Evolutionary conservation across 2,113 vertebrate genomes (phyloP), one percentile per base, ranked within the genome.

Genomic region (Bagarius yarrelli): DNA sequence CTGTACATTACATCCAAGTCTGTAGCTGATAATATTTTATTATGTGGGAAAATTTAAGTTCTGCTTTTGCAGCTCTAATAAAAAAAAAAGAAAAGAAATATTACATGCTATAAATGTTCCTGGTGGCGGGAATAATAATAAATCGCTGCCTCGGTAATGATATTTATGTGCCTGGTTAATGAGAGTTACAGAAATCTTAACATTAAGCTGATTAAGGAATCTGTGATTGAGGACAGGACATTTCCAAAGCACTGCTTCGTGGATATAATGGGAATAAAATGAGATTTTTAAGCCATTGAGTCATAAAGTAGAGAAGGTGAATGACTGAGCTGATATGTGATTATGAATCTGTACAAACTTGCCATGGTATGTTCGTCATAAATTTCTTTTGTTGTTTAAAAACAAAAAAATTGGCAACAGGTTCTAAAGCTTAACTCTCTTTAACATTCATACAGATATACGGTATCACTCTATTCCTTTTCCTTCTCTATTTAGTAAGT

Each of bases 301-400:
- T 16, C 36, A 50, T 13, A 77, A 50, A 47, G 57, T 19, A 0
- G 57, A 63, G 60, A 44, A 47, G 40, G 56, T 27, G 56, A 76
- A 36, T 27, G 53, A 57, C 30, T 0, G 13, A 36, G 72, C 15
- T 59, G 56, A 55, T n/a, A 77, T 25, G 40, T 21, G 27, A 50
- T 77, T 47, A 44, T 21, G 11, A 23, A 66, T 56, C 27, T 9
- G 47, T 36, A 44, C 55, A 25, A 55, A 67, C 61, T 23, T 76
- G 55, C 55, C 21, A 25, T 56, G 9, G 19, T 40, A 36, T 21
- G 67, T 67, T 78, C 66, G 76, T 55, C 61, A 78, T 32, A 32
- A 52, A 14, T 9, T 16, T 50, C 36, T 79, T 79, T 59, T 59
- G 59, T 32, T 76, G 75, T 40, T 3, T 8, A 15, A 18, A 8